Evolutionary conservation across 1,140 invertebrate genomes (phyloP), one percentile per base, ranked within the genome.

Genomic region (Drosophila rufa): DNA sequence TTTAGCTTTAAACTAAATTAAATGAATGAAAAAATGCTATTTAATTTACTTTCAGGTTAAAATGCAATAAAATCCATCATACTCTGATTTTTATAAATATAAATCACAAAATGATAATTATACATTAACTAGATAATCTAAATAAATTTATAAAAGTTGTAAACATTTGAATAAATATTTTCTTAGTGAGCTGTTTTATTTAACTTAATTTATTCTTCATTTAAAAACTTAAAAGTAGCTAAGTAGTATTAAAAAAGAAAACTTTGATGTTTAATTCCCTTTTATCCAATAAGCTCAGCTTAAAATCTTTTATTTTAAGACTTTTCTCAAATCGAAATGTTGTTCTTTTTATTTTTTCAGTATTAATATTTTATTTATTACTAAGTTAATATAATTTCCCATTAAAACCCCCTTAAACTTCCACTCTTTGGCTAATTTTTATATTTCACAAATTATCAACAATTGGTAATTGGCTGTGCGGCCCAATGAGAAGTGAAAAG

Each of bases 401-500:
- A 30, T 12, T 1, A 0, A 17, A 14, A 33, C 3, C 7, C 9
- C 11, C 0, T 11, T 33, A 3, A 17, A 38, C 51, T 56, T 12
- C 4, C 9, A 14, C 25, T 27, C 27, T 19, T 33, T 9, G 5
- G 42, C n/a, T 11, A 15, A 66, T n/a, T 55, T 53, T 33, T 48
- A 36, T 25, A 42, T 48, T 48, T 48, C 30, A 22, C 38, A 71
- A 43, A 43, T 71, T 30, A 73, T 40, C 53, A 30, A 30, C 38
- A 43, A 30, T 36, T 8, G 48, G 55, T 58, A 74, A 74, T 74
- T 73, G 38, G 67, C 56, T 33, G 22, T 27, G n/a, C 1, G 22
- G 30, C 38, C 48, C 45, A 60, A 71, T 73, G 45, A 36, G 46
- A 40, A n/a, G 66, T 25, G 64, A 47, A 75, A 40, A 30, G 46